Evolutionary conservation across 2,888 invertebrate species (phyloP).

Genomic region (Lingula anatina): DNA sequence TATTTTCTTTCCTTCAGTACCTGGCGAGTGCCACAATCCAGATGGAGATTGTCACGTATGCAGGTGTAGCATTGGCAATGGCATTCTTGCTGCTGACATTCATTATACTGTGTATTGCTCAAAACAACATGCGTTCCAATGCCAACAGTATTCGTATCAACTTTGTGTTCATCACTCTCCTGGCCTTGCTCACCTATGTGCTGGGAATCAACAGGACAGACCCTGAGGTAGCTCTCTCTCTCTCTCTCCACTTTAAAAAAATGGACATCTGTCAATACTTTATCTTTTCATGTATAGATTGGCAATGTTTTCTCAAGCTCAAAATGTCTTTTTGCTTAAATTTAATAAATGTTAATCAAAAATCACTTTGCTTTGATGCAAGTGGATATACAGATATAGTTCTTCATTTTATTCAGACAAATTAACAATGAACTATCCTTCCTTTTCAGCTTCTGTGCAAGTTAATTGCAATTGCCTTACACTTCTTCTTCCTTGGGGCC

Average conservation of each 20-base stretch:
- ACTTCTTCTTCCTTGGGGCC: constrained; percentile 87
- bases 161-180: constrained; percentile 81
- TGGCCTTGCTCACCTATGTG: constrained; percentile 79
- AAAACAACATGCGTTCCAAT: constrained; percentile 58
- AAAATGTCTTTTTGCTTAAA: no score
- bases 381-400: no score
- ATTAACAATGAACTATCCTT: neutral
- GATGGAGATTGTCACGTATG: constrained; percentile 65
- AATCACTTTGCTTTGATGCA: no score
- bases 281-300: no score
- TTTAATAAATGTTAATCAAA: no score
- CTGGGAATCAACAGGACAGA: constrained; percentile 79
- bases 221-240: constrained; percentile 76
- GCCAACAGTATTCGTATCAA: constrained; percentile 93
- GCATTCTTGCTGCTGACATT: constrained; percentile 74
- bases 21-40: constrained; percentile 18
- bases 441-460: constrained; percentile 72
- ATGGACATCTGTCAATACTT: no score
- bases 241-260: no score
- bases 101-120: constrained; percentile 73
- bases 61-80: constrained; percentile 79
- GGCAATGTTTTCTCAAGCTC: no score
- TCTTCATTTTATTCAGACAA: no score
- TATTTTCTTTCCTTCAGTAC: constrained; percentile 22
- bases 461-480: constrained; percentile 80